These are phyloP conservation scores for Seriola rivoliana DNA, from an alignment of 2,113 vertebrate genomes.

Conservation along the genomic window DNA sequence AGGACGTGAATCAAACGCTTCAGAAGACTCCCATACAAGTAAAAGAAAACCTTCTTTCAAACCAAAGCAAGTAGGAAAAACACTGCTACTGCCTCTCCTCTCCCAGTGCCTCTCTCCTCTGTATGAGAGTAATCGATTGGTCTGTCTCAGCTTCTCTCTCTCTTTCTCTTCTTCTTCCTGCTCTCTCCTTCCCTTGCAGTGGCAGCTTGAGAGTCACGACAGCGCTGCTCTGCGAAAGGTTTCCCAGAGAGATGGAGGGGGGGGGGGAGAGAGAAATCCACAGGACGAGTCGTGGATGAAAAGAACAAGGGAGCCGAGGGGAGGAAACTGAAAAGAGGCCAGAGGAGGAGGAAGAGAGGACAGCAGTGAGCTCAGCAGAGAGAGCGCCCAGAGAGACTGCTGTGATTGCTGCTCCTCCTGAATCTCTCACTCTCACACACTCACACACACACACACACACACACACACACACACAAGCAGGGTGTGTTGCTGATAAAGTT, in stretches of 20 bases:
- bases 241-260: slow-evolving; percentile 30
- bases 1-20: slow-evolving; percentile 32
- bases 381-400: slow-evolving; percentile 69
- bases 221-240: slow-evolving; percentile 36
- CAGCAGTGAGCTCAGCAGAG: slow-evolving; percentile 59
- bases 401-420: slow-evolving; percentile 79
- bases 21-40: slow-evolving; percentile 35
- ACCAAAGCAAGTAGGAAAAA: slow-evolving; percentile 14
- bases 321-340: slow-evolving; percentile 60
- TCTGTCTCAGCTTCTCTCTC: slow-evolving; percentile 60
- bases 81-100: slow-evolving; percentile 16
- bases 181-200: slow-evolving; percentile 67
- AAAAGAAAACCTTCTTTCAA: slow-evolving; percentile 32
- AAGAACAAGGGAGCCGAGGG: slow-evolving; percentile 34
- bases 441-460: slow-evolving; percentile 12
- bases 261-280: slow-evolving; percentile 39
- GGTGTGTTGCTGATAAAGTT: slow-evolving; percentile 77
- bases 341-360: slow-evolving; percentile 55
- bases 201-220: slow-evolving; percentile 73
- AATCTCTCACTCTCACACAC: slow-evolving; percentile 44
- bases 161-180: slow-evolving; percentile 48
- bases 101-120: slow-evolving; percentile 33
- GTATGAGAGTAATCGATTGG: slow-evolving; percentile 64
- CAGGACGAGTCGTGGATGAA: slow-evolving; percentile 41
- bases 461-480: slow-evolving; percentile 38